Base-by-base conservation (phyloP, 2,797 vertebrate genomes). In the Cygnus olor region DNA sequence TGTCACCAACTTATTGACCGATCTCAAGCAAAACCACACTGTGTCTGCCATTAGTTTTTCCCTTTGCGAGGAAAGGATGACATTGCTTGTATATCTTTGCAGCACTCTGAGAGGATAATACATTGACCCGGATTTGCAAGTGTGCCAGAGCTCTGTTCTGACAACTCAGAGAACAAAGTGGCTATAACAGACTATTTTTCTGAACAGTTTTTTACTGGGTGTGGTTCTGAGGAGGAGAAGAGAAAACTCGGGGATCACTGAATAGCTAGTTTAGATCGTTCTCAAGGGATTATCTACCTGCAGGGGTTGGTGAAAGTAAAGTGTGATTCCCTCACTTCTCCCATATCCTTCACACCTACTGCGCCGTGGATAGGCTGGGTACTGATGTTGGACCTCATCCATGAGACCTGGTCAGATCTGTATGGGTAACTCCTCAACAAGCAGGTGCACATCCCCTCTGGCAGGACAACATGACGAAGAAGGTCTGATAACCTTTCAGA, bases 401-500 rank as follows among this genome's bases (percentile, higher is more conserved):
- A 17, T 0, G 0, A 85, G 40, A 45, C 14, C 32, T 49, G 53
- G 49, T 27, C 74, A 78, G 20, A 40, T n/a, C 14, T 40, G 38
- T 63, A 42, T 3, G 2, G 14, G 54, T 38, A 69, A 21, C 49
- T 69, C 32, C 71, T 89, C 58, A 83, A 54, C 49, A 61, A 30
- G 8, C 53, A 68, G 79, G 45, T 44, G 72, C 30, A 21, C 58
- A 76, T 63, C 3, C 34, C 76, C 58, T 65, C 60, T 57, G 84
- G 42, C n/a, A 53, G 63, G 71, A 68, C 88, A 88, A 61, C 10
- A 51, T 17, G 18, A 45, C 40, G 24, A 30, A 74, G 47, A 68
- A 88, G 17, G 64, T 58, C 86, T 85, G 91, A 82, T 69, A 87
- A 87, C 42, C 42, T 92, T 94, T 34, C 61, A 83, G 63, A 85